A percentile compares a stretch with the other conserved stretches of the same genome.
Evolutionary conservation across 2,888 invertebrate species (phyloP).

Genomic region (Drosophila suboccidentalis): DNA sequence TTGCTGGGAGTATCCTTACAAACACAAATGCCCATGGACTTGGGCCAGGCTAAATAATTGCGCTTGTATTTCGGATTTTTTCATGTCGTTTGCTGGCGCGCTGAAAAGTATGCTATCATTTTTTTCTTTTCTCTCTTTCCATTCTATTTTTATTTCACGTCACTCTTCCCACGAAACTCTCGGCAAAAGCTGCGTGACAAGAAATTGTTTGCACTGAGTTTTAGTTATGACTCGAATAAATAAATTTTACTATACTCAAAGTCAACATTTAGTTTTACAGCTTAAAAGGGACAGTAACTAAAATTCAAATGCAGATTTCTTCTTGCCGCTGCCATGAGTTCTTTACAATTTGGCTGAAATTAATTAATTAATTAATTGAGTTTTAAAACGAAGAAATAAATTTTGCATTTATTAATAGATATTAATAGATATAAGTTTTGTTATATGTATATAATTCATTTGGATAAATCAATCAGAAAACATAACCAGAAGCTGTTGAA

Average conservation of each 20-base stretch:
- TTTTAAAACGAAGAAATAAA: too few relatives aligned
- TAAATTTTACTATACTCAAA: conserved; percentile 15
- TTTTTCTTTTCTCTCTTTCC: conserved; percentile 14
- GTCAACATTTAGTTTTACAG: conserved; percentile 5
- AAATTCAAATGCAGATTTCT: too few relatives aligned
- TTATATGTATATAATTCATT: too few relatives aligned
- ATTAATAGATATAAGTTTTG: too few relatives aligned
- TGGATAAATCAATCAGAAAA: too few relatives aligned
- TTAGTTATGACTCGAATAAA: conserved; percentile 30
- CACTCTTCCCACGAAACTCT: not conserved
- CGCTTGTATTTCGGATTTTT: conserved; percentile 55
- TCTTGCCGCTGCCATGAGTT: not conserved
- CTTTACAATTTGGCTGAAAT: not conserved
- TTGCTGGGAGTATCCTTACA: conserved; percentile 16
- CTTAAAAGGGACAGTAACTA: not conserved
- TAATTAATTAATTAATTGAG: too few relatives aligned
- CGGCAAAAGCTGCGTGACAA: not conserved
- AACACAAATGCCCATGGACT: conserved; percentile 49
- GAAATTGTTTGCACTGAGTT: conserved; percentile 36
- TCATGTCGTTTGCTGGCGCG: conserved; percentile 28
- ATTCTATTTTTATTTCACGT: not conserved
- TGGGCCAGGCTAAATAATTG: conserved; percentile 57
- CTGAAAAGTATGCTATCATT: conserved; percentile 65
- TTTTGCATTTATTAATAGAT: too few relatives aligned
- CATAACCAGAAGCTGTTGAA: too few relatives aligned